These are phyloP conservation scores for Macaria liturata DNA, from an alignment of 2,888 invertebrate species.

Conservation along the genomic window DNA sequence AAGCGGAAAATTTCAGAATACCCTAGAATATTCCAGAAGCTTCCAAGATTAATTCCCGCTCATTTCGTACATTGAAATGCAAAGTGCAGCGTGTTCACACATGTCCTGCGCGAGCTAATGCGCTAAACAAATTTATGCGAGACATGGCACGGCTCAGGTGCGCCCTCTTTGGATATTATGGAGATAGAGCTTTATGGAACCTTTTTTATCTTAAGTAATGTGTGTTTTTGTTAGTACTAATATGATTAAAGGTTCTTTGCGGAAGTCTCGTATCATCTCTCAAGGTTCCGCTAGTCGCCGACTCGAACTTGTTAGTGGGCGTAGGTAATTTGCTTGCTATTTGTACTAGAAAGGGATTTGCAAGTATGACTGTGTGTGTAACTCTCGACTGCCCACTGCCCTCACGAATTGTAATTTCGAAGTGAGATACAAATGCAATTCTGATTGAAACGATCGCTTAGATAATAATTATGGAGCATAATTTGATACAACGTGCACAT, in stretches of 20 bases:
- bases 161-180: constrained; percentile 40
- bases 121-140: constrained; percentile 55
- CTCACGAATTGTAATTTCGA: no score
- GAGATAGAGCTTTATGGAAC: constrained; percentile 38
- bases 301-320: no score
- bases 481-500: no score
- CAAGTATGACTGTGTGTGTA: no score
- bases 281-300: no score
- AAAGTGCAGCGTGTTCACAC: constrained; percentile 48
- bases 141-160: constrained; percentile 47
- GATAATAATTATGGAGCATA: no score
- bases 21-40: constrained; percentile 10
- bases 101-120: constrained; percentile 44
- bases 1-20: constrained; percentile 10
- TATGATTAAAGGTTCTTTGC: not conserved
- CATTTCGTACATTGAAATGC: constrained; percentile 48
- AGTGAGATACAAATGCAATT: no score
- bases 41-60: constrained; percentile 40
- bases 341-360: no score
- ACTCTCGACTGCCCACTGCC: no score
- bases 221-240: no score
- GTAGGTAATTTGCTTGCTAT: no score
- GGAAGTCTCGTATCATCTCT: not conserved
- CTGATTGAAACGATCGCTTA: no score
- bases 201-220: constrained; percentile 6